Base-by-base conservation (phyloP, 1,140 invertebrate species). In the Asobara japonica region DNA sequence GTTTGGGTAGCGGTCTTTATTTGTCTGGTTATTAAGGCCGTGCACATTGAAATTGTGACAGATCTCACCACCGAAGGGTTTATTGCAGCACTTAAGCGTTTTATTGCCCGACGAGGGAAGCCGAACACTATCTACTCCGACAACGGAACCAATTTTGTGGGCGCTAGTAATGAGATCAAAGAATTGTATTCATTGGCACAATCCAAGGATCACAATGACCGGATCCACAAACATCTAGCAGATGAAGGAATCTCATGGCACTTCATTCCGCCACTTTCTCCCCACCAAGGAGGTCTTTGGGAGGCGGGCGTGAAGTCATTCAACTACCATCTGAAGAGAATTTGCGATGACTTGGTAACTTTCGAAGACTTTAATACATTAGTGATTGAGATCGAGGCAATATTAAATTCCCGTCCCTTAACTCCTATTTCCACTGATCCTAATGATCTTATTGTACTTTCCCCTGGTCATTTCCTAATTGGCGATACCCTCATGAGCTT, bases 21-120 rank as follows among this genome's bases (percentile, higher is more conserved):
- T 4, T 87, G 84, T 77, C 65, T 83, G 29, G 60, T 77, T 0
- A 79, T 80, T 0, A 78, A 79, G 25, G 83, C 84, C 1, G 69
- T 86, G 1, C 84, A 87, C 73, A 64, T 86, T 20, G 84, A 88
- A 64, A 60, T 84, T 0, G 78, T 86, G 0, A 62, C 18, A 18
- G 77, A 79, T 71, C 61, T 87, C 4, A 72, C 65, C 8, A 81
- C 81, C 4, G 75, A 78, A 3, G 66, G 41, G n/a, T 84, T 81
- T 65, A 18, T 85, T 16, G 61, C 67, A 13, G 77, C 76, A 10
- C 68, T 83, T 3, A 69, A 69, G 38, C 25, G 80, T 18, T 84
- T 86, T 51, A 74, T 84, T 10, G 38, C 76, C 0, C 33, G 80
- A 61, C 64, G 78, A 38, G 80, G 79, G 16, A 56, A 29, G 11